These are phyloP conservation scores for Thripadectes ignobilis DNA, from an alignment of 2,797 vertebrate genomes.

Conservation along the genomic window DNA sequence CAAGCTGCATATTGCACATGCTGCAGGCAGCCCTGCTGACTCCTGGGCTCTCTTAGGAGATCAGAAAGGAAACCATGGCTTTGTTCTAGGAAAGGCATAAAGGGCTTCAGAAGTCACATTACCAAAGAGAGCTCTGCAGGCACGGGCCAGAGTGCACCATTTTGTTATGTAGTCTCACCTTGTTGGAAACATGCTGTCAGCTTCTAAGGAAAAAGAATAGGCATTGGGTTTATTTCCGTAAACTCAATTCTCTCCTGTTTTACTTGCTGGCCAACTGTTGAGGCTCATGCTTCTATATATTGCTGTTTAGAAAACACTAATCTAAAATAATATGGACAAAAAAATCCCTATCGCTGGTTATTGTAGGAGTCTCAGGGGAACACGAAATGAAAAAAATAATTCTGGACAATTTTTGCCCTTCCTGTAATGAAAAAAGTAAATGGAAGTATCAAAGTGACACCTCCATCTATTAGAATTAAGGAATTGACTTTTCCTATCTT, in stretches of 20 bases:
- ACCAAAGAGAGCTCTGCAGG: slow-evolving; percentile 49
- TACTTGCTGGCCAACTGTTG: neutral
- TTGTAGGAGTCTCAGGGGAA: neutral
- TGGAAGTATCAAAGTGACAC: slow-evolving; percentile 28
- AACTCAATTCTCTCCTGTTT: neutral
- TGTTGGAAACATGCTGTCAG: neutral
- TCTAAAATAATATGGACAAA: neutral
- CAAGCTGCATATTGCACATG: neutral
- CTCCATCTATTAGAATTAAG: slow-evolving; percentile 47
- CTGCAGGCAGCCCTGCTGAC: neutral
- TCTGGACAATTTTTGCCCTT: slow-evolving; percentile 20
- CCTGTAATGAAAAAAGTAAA: slow-evolving; percentile 46
- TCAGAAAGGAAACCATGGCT: slow-evolving; percentile 3
- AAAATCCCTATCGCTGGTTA: neutral
- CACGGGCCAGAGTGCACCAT: slow-evolving; percentile 8
- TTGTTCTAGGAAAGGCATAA: slow-evolving; percentile 30
- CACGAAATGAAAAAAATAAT: neutral
- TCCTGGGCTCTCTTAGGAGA: slow-evolving; percentile 15
- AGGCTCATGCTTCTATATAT: neutral
- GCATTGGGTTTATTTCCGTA: neutral
- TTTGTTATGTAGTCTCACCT: slow-evolving; percentile 36
- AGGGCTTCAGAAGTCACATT: slow-evolving; percentile 8
- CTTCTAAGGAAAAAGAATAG: slow-evolving; percentile 18
- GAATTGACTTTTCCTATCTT: slow-evolving; percentile 25
- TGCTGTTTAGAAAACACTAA: neutral